Base-by-base conservation (phyloP, 2,113 vertebrate species). In the Arothron firmamentum region DNA sequence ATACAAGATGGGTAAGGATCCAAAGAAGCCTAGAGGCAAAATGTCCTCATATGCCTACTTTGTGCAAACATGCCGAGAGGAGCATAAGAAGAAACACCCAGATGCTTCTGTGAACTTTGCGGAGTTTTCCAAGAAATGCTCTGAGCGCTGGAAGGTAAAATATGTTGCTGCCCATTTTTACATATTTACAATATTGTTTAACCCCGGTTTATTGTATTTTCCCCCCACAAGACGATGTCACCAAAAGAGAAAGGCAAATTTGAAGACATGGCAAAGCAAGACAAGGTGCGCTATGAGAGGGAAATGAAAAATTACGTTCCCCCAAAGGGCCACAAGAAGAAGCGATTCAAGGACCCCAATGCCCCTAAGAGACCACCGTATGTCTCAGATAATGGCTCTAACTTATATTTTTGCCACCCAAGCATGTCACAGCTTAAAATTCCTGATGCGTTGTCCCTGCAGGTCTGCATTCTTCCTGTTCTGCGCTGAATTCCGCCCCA, bases 381-480 rank as follows among this genome's bases (percentile, higher is more conserved):
- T 87, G 95, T 93, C 68, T 14, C 52, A 9, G 11, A 9, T 38
- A 19, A 0, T n/a, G 6, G 17, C 9, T 55, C 17, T 6, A 14
- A 21, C 19, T 13, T 21, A 18, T 49, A 16, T 5, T 16, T 15
- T 21, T 13, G 11, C 49, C 5, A 8, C 19, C 4, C 1, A 6
- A 0, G 52, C 12, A 19, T 1, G 23, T 47, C 43, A 14, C 43
- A 52, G 14, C 23, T 1, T 3, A 49, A 49, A 53, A 17, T 10
- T n/a, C 25, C 8, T 47, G 45, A 47, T 6, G 5, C 13, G 5
- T n/a, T 1, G 4, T 4, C 3, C 2, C 19, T 75, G 47, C 74
- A 99, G 97, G 86, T 99, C 97, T 72, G 96, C 96, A 21, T 99
- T 99, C 87, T 99, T 98, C 90, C 89, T 99, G 50, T 99, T 98